These are phyloP conservation scores for Tapirus indicus DNA, from an alignment of 2,797 vertebrate species.

Conservation along the genomic window DNA sequence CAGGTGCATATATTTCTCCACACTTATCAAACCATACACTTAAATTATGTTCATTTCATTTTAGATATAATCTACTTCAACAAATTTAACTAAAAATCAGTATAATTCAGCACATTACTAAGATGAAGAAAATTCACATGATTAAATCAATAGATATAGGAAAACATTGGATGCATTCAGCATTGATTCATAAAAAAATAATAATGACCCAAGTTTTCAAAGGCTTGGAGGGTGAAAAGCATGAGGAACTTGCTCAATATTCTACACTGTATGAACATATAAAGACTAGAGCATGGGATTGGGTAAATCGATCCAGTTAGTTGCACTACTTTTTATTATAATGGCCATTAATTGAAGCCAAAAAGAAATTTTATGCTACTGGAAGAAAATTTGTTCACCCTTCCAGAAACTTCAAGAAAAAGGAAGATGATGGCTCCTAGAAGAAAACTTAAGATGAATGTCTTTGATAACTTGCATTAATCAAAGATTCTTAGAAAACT, in stretches of 20 bases:
- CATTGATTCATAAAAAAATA: not conserved
- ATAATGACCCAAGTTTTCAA: not conserved
- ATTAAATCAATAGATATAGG: not conserved
- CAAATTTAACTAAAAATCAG: not conserved
- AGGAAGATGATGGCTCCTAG: not conserved
- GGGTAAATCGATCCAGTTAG: not conserved
- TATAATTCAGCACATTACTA: not conserved
- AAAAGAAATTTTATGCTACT: not conserved
- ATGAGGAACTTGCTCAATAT: not conserved
- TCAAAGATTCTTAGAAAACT: not conserved
- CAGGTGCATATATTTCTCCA: not conserved
- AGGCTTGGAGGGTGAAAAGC: not conserved
- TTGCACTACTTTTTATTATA: not conserved
- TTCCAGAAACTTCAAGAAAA: not conserved
- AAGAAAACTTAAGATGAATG: not conserved
- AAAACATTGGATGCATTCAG: not conserved
- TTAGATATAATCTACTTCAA: not conserved
- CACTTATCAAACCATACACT: not conserved
- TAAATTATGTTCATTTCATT: not conserved
- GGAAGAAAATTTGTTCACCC: not conserved
- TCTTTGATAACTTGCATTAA: not conserved
- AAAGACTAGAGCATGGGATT: not conserved
- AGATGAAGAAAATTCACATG: not conserved
- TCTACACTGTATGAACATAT: not conserved
- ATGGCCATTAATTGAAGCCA: not conserved